phyloP scores from a whole-genome alignment of 2,113 vertebrate genomes.

The Daphoenositta chrysoptera region DNA sequence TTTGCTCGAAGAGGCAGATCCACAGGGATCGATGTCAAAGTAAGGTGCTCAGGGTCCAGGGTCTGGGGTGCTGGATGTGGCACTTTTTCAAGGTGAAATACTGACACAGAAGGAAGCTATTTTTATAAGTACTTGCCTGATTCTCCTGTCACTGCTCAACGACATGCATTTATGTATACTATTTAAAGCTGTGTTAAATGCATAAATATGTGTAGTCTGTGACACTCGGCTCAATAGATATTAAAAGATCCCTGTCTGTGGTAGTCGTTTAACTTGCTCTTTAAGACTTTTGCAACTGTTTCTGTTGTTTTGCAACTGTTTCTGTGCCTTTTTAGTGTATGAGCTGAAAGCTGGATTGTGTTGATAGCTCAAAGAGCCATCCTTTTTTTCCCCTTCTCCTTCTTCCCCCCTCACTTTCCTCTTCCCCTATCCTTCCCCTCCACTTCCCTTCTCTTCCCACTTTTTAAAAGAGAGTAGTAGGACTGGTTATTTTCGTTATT shows the following conservation, averaged over 20 bases:
- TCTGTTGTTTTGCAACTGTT: too few species aligned
- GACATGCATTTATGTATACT: conserved; percentile 1
- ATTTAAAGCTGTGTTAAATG: neutral
- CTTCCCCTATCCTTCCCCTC: neutral
- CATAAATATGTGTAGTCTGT: conserved; percentile 17
- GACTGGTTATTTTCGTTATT: conserved; percentile 4
- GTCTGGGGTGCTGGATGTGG: neutral
- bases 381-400: neutral
- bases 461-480: neutral
- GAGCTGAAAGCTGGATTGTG: neutral
- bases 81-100: neutral
- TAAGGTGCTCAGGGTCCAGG: neutral
- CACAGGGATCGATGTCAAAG: neutral
- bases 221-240: conserved; percentile 15
- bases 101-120: neutral
- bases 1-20: neutral
- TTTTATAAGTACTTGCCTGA: neutral
- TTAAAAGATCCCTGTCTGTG: neutral
- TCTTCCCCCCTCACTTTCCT: neutral
- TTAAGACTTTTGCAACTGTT: conserved; percentile 16
- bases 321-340: neutral
- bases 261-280: neutral
- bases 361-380: neutral
- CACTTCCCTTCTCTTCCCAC: neutral
- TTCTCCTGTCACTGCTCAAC: neutral